A percentile compares a stretch with the other conserved stretches of the same genome.
These are phyloP conservation scores for Rhabditoides inermis DNA, from an alignment of 2,888 invertebrate genomes.

Conservation along the genomic window DNA sequence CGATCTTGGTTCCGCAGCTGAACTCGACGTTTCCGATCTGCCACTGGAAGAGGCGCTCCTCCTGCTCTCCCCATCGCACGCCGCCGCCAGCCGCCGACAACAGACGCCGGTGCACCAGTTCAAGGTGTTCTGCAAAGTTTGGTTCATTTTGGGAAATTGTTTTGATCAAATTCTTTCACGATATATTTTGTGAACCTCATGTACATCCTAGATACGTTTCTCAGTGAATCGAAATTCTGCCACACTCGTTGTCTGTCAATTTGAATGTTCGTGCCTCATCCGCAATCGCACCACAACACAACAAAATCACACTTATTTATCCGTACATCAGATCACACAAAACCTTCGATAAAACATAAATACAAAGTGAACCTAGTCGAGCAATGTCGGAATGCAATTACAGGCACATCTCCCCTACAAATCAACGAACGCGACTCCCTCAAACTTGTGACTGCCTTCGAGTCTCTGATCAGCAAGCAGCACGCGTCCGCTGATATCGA, in stretches of 20 bases:
- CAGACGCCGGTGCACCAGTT: neutral
- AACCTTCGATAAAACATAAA: too few species aligned
- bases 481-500: slow-evolving; percentile 38
- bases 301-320: too few species aligned
- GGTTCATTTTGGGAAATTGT: slow-evolving; percentile 11
- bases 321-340: too few species aligned
- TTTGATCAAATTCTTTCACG: slow-evolving; percentile 2
- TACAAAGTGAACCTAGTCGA: too few species aligned
- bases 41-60: slow-evolving; percentile 52
- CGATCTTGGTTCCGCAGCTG: slow-evolving; percentile 54
- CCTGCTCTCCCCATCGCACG: neutral
- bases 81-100: slow-evolving; percentile 8
- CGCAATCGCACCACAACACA: too few species aligned
- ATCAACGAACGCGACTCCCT: slow-evolving; percentile 48
- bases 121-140: too few species aligned
- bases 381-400: too few species aligned
- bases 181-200: neutral
- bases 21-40: slow-evolving; percentile 57
- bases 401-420: too few species aligned
- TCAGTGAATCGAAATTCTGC: too few species aligned
- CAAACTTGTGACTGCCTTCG: slow-evolving; percentile 45
- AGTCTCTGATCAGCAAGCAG: slow-evolving; percentile 37
- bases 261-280: too few species aligned
- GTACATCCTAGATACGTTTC: too few species aligned
- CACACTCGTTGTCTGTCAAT: too few species aligned